A percentile compares a stretch with the other conserved stretches of the same genome.
phyloP scores from a whole-genome alignment of 2,797 vertebrate genomes.

The Chelonia mydas region DNA sequence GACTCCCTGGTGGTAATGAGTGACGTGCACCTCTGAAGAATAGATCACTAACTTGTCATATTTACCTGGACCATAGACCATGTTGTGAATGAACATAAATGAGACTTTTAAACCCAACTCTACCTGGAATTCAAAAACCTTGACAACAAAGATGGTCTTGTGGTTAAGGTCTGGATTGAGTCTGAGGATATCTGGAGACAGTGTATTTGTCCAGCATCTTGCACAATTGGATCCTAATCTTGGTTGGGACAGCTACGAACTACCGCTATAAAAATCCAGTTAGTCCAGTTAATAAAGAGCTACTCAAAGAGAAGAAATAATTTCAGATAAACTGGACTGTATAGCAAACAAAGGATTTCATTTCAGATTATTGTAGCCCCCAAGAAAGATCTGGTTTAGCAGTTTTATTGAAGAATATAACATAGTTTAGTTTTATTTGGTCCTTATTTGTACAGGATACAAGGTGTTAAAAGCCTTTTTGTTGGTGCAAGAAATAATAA shows the following conservation, averaged over 20 bases:
- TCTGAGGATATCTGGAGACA: neutral
- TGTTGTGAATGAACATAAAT: conserved; percentile 18
- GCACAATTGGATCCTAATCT: neutral
- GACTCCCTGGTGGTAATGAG: neutral
- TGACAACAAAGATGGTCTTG: conserved; percentile 18
- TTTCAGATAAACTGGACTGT: neutral
- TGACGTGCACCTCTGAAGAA: neutral
- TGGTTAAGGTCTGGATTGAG: neutral
- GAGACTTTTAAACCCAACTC: conserved; percentile 62
- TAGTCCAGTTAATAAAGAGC: neutral
- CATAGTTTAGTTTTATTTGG: neutral
- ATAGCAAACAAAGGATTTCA: neutral
- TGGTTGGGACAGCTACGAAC: fast-evolving
- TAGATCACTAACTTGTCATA: neutral
- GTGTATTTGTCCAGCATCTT: neutral
- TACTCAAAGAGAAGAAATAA: neutral
- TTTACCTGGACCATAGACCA: neutral
- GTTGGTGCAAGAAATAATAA: neutral
- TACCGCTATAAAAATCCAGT: neutral
- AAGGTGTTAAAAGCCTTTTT: neutral
- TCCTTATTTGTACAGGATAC: neutral
- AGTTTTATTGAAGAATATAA: neutral
- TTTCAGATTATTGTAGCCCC: neutral
- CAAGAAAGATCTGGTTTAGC: neutral
- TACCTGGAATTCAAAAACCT: conserved; percentile 49